Conservation (phyloP, 2,797 vertebrate genomes). For the Ciconia nigra region DNA sequence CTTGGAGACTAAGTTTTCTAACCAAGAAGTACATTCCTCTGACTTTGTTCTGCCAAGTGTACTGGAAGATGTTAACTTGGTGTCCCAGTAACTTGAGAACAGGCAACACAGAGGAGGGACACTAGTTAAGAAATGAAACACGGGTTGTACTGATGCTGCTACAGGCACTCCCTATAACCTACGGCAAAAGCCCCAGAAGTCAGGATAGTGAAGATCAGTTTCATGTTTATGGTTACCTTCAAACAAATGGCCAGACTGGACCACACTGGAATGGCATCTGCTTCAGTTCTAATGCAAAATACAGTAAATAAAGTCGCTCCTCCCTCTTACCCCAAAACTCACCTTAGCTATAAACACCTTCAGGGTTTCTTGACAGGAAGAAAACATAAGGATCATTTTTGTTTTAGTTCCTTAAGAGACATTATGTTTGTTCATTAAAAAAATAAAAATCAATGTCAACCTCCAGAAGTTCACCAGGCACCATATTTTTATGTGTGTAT, state of each 20-base stretch:
- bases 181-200: background rate
- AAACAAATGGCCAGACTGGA: background rate
- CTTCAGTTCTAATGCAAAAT: background rate
- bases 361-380: background rate
- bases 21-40: background rate
- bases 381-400: background rate
- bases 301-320: background rate
- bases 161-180: background rate
- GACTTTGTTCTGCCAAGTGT: slow-evolving; percentile 19
- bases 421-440: background rate
- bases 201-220: background rate
- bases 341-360: background rate
- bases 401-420: background rate
- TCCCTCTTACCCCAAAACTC: background rate
- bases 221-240: background rate
- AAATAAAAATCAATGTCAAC: background rate
- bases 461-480: background rate
- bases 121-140: slow-evolving; percentile 8
- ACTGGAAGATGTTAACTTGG: background rate
- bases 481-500: background rate
- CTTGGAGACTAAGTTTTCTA: background rate
- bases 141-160: background rate
- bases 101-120: background rate
- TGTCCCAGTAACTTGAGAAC: slow-evolving; percentile 41
- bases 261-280: background rate